Evolutionary conservation across 2,888 invertebrate genomes (phyloP).

Genomic region (Gasteruption jaculator): DNA sequence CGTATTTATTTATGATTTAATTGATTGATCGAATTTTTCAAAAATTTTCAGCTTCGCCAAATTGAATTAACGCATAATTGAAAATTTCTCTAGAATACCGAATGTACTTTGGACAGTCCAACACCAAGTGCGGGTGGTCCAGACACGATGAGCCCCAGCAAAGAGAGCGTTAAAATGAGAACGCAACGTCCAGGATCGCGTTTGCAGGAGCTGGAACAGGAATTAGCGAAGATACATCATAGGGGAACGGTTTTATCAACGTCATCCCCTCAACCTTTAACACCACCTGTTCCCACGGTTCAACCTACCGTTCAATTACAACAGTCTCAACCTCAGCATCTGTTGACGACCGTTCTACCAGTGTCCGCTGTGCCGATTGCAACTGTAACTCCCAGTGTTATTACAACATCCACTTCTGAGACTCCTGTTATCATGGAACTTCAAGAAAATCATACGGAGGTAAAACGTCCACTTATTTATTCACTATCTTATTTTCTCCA

Average conservation of each 20-base stretch:
- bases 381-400: constrained; percentile 33
- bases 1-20: too few relatives aligned
- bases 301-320: constrained; percentile 25
- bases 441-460: constrained; percentile 34
- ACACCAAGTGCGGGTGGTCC: constrained; percentile 28
- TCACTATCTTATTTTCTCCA: too few relatives aligned
- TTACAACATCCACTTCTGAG: constrained; percentile 35
- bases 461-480: too few relatives aligned
- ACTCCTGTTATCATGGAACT: constrained; percentile 36
- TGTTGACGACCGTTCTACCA: constrained; percentile 33
- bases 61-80: too few relatives aligned
- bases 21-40: not conserved
- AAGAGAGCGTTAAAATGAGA: constrained; percentile 40
- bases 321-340: constrained; percentile 29
- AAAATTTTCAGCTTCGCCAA: too few relatives aligned
- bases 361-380: constrained; percentile 32
- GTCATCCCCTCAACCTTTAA: constrained; percentile 38
- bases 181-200: constrained; percentile 42
- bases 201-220: constrained; percentile 47
- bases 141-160: constrained; percentile 45
- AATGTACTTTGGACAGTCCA: constrained; percentile 38
- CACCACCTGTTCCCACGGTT: constrained; percentile 36
- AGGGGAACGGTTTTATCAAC: constrained; percentile 34
- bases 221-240: constrained; percentile 52
- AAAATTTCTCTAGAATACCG: constrained; percentile 24